Percentiles rank a stretch among this genome's conserved stretches.
Conservation (phyloP, 2,888 invertebrate genomes). For the Drosophila mercatorum region DNA sequence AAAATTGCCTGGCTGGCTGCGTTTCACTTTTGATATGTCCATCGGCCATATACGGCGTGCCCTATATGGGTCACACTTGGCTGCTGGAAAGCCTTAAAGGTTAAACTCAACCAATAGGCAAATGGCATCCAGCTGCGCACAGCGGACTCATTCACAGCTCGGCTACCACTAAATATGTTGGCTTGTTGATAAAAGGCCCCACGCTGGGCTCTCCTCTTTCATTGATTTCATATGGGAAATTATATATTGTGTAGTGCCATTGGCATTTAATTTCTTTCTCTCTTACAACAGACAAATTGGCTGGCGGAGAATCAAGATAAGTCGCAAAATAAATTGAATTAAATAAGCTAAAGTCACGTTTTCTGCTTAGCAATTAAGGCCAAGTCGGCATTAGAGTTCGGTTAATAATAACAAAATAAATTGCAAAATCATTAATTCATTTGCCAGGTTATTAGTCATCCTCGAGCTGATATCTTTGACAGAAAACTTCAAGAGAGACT, state of each 20-base stretch:
- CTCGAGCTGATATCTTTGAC: constrained; percentile 31
- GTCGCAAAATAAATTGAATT: constrained; percentile 56
- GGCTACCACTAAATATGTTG: background rate
- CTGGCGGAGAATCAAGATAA: constrained; percentile 44
- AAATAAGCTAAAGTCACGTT: constrained; percentile 68
- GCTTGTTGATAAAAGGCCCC: background rate
- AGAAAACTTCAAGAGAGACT: constrained; percentile 28
- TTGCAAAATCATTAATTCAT: constrained; percentile 68
- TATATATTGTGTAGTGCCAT: constrained; percentile 11
- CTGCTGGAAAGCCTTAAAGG: constrained; percentile 53
- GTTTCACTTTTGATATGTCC: constrained; percentile 71
- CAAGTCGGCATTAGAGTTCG: constrained; percentile 39
- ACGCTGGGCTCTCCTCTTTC: constrained; percentile 34
- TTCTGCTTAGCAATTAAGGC: constrained; percentile 50
- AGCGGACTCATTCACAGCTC: constrained; percentile 17
- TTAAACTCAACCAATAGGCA: constrained; percentile 23
- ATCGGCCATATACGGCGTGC: background rate
- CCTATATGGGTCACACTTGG: constrained; percentile 61
- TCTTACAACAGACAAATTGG: constrained; percentile 26
- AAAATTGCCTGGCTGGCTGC: constrained; percentile 4
- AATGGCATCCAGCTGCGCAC: constrained; percentile 47
- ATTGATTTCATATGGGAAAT: constrained; percentile 35
- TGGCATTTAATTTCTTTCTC: constrained; percentile 20
- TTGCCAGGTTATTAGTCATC: constrained; percentile 46
- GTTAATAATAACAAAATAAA: constrained; percentile 47